Conservation (phyloP, 2,113 vertebrate species). For the Rhinoptilus africanus region DNA sequence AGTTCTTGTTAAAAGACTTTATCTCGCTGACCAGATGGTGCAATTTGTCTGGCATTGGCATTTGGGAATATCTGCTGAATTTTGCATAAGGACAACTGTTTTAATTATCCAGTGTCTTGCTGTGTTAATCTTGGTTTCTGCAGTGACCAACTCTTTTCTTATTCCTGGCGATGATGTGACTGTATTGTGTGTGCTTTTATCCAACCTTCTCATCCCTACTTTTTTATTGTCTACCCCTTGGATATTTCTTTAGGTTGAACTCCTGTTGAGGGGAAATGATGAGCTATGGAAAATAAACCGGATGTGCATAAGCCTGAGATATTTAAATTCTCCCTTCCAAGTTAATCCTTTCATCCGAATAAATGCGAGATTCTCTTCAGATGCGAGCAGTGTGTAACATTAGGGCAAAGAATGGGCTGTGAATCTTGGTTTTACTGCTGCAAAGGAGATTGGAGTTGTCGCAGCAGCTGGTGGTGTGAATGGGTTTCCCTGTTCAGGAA, state of each 20-base stretch:
- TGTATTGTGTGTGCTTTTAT: not conserved
- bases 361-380: not conserved
- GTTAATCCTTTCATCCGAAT: not conserved
- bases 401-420: not conserved
- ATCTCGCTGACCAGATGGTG: constrained; percentile 65
- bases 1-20: constrained; percentile 47
- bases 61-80: constrained; percentile 55
- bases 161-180: not conserved
- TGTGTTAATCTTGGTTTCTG: constrained; percentile 33
- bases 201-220: not conserved
- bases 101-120: constrained; percentile 10
- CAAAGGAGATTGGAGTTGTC: not conserved
- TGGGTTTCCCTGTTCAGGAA: not conserved
- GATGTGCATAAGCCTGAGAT: not conserved
- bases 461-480: not conserved
- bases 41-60: constrained; percentile 27
- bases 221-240: not conserved
- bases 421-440: not conserved
- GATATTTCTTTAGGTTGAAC: not conserved
- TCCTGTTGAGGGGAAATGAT: not conserved
- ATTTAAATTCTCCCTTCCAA: not conserved
- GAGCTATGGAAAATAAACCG: not conserved
- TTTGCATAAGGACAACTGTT: constrained; percentile 64
- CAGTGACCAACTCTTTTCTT: not conserved
- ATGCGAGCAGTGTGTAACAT: not conserved